Evolutionary conservation across 1,140 invertebrate species (phyloP).

Genomic region (Parapsyche elsis): DNA sequence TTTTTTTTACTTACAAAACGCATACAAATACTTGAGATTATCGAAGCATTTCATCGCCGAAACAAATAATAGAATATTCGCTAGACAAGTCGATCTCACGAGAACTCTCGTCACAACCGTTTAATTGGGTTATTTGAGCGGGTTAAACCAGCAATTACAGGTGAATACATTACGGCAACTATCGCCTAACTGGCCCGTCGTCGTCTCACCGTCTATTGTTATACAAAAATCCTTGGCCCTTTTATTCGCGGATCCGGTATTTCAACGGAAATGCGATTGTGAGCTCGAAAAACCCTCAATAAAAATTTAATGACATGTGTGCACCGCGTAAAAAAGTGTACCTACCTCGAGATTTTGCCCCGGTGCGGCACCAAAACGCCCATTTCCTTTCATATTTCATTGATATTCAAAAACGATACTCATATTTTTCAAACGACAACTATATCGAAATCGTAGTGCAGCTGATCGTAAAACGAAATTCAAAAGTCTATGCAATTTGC

Average conservation of each 20-base stretch:
- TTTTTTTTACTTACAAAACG: no score
- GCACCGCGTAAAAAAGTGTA: no score
- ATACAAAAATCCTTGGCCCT: slow-evolving; percentile 40
- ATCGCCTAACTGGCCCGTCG: slow-evolving; percentile 32
- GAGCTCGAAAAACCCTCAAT: no score
- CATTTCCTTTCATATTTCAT: no score
- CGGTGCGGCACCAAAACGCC: no score
- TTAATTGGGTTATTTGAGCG: slow-evolving; percentile 52
- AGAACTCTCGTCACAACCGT: slow-evolving; percentile 44
- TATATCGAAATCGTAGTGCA: not conserved
- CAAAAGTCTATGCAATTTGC: slow-evolving; percentile 17
- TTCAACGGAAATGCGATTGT: slow-evolving; percentile 14
- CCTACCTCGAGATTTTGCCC: no score
- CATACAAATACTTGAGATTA: no score
- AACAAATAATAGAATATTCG: not conserved
- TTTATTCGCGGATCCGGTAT: slow-evolving; percentile 33
- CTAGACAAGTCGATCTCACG: slow-evolving; percentile 45
- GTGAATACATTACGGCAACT: slow-evolving; percentile 51
- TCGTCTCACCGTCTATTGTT: slow-evolving; percentile 30
- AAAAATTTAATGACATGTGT: no score
- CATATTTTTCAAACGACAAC: no score
- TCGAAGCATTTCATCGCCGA: no score
- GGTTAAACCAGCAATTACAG: slow-evolving; percentile 53
- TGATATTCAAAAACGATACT: no score
- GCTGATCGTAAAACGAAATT: slow-evolving; percentile 11